These are phyloP conservation scores for Drosophila pallidifrons DNA, from an alignment of 1,140 invertebrate genomes.

Conservation along the genomic window DNA sequence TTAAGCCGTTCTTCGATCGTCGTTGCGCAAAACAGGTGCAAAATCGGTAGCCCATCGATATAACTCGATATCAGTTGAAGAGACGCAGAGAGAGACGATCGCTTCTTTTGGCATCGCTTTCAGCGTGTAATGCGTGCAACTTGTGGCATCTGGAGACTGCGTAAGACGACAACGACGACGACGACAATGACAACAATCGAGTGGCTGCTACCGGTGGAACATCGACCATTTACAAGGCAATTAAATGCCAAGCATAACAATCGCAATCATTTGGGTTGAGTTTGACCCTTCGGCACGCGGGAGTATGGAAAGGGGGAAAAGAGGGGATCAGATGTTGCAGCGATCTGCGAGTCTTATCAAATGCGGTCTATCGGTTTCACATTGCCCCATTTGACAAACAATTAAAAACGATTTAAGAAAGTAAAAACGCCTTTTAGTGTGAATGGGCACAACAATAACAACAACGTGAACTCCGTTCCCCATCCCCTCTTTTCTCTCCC, in stretches of 20 bases:
- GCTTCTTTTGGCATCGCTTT: slow-evolving; percentile 1
- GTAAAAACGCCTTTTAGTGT: slow-evolving; percentile 77
- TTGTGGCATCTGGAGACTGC: slow-evolving; percentile 65
- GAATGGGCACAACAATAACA: slow-evolving; percentile 66
- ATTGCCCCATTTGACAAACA: slow-evolving; percentile 81
- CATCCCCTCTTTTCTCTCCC: neutral
- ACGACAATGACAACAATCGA: slow-evolving; percentile 65
- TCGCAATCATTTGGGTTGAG: slow-evolving; percentile 57
- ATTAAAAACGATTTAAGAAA: slow-evolving; percentile 83
- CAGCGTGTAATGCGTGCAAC: slow-evolving; percentile 76
- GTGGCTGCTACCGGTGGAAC: slow-evolving; percentile 73
- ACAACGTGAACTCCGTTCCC: slow-evolving; percentile 36
- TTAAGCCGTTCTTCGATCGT: slow-evolving; percentile 7
- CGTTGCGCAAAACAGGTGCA: slow-evolving; percentile 69
- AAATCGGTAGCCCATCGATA: slow-evolving; percentile 75
- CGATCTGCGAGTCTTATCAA: slow-evolving; percentile 61
- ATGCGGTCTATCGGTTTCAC: slow-evolving; percentile 79
- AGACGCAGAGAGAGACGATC: slow-evolving; percentile 1
- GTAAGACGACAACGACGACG: slow-evolving; percentile 48
- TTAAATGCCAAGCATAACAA: slow-evolving; percentile 83
- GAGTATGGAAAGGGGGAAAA: neutral
- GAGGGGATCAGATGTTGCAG: too few relatives aligned
- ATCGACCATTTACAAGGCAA: slow-evolving; percentile 78
- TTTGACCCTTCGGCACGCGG: slow-evolving; percentile 55
- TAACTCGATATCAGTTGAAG: slow-evolving; percentile 67